Evolutionary conservation across 2,888 invertebrate species (phyloP).

Genomic region (Scelioninae gen. 2): DNA sequence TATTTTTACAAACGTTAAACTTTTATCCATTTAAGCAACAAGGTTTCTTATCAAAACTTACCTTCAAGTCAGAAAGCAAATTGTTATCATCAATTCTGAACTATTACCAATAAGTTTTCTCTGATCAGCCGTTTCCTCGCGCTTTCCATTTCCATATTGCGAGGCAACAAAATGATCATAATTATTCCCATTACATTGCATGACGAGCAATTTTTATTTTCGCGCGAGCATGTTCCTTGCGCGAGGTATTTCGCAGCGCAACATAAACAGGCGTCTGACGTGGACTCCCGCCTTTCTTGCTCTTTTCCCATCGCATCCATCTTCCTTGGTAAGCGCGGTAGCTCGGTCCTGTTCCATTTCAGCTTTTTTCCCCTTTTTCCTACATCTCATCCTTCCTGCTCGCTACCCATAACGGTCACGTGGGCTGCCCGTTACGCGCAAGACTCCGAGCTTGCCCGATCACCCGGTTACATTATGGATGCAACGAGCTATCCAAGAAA

Average conservation of each 20-base stretch:
- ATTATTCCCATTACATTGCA: no score
- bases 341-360: conserved; percentile 57
- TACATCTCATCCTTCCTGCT: conserved; percentile 58
- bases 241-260: conserved; percentile 38
- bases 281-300: conserved; percentile 52
- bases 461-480: conserved; percentile 58
- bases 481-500: conserved; percentile 48
- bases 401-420: conserved; percentile 56
- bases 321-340: conserved; percentile 51
- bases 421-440: conserved; percentile 58
- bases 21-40: no score
- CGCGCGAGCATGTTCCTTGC: conserved; percentile 15
- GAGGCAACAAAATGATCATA: no score
- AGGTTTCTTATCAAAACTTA: no score
- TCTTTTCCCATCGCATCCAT: conserved; percentile 58
- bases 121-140: no score
- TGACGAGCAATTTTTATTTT: no score
- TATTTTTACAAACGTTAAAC: no score
- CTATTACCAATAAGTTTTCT: no score
- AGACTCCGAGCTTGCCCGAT: conserved; percentile 61
- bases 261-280: conserved; percentile 54
- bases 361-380: conserved; percentile 52
- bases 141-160: no score
- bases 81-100: no score
- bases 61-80: no score